phyloP scores from a whole-genome alignment of 2,888 invertebrate genomes.

The Nasonia oneida region DNA sequence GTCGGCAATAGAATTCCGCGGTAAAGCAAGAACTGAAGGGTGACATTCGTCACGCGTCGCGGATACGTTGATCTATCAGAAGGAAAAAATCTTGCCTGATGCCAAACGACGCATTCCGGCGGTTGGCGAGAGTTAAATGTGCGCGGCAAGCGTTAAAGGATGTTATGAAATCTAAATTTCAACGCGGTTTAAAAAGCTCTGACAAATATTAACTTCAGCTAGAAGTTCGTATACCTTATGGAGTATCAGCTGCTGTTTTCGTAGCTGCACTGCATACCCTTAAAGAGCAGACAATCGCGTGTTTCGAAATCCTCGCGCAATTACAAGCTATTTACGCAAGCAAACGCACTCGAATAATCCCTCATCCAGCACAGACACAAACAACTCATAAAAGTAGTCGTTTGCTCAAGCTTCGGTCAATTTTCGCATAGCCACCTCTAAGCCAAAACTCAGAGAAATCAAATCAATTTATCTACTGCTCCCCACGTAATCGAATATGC shows the following conservation, averaged over 20 bases:
- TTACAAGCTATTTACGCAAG: slow-evolving; percentile 8
- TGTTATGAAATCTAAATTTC: not conserved
- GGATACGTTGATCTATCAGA: slow-evolving; percentile 4
- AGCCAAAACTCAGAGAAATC: not conserved
- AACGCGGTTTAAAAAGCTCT: not conserved
- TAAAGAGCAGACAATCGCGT: not conserved
- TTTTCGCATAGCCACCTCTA: not conserved
- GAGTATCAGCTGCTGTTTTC: not conserved
- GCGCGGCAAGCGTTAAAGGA: not conserved
- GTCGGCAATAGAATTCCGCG: not conserved
- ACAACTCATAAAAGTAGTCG: not conserved
- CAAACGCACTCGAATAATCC: not conserved
- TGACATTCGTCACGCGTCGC: slow-evolving; percentile 28
- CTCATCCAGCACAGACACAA: not conserved
- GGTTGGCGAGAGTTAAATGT: not conserved
- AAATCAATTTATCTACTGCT: not conserved
- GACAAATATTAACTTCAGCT: no score
- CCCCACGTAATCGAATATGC: slow-evolving; percentile 34
- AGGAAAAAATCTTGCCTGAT: slow-evolving; percentile 16
- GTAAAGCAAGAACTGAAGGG: not conserved
- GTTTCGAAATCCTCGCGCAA: not conserved
- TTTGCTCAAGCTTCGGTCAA: slow-evolving; percentile 5
- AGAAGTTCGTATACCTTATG: not conserved
- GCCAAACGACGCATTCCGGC: not conserved
- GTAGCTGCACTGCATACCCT: not conserved